Conservation (phyloP, 2,888 invertebrate genomes). For the Atherix ibis region DNA sequence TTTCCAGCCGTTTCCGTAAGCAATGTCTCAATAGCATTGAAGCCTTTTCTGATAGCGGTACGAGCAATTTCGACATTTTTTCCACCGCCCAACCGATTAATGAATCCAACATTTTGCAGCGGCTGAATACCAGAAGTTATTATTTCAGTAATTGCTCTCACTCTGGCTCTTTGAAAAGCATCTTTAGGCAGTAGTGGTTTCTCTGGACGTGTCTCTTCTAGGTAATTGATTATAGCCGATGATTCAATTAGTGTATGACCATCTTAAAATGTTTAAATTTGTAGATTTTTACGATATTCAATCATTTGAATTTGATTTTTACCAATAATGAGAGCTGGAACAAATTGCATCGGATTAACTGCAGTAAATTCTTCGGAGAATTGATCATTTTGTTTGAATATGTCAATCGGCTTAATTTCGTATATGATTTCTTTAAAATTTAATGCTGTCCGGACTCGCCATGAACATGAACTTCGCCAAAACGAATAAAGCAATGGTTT, state of each 20-base stretch:
- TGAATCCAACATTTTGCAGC: conserved; percentile 77
- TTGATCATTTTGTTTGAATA: conserved; percentile 76
- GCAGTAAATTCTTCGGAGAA: conserved; percentile 78
- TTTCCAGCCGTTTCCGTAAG: conserved; percentile 72
- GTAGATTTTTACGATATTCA: not conserved
- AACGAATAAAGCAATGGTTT: conserved; percentile 84
- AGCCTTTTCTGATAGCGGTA: conserved; percentile 81
- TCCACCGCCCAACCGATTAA: conserved; percentile 75
- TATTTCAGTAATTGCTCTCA: conserved; percentile 80
- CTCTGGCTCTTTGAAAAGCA: conserved; percentile 75
- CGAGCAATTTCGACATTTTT: conserved; percentile 87
- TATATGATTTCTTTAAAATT: conserved; percentile 91
- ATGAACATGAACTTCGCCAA: conserved; percentile 89
- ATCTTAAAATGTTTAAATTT: conserved; percentile 34
- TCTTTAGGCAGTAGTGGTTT: conserved; percentile 78
- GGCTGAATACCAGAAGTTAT: conserved; percentile 94
- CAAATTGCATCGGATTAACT: conserved; percentile 89
- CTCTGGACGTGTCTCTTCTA: conserved; percentile 84
- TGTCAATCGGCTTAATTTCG: conserved; percentile 74
- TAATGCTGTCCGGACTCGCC: conserved; percentile 84
- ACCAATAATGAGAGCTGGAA: conserved; percentile 80
- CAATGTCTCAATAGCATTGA: conserved; percentile 77
- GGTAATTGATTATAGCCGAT: conserved; percentile 82
- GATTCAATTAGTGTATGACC: conserved; percentile 57
- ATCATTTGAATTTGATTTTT: conserved; percentile 23